Conservation (phyloP, 2,113 vertebrate genomes). For the Elgaria multicarinata region DNA sequence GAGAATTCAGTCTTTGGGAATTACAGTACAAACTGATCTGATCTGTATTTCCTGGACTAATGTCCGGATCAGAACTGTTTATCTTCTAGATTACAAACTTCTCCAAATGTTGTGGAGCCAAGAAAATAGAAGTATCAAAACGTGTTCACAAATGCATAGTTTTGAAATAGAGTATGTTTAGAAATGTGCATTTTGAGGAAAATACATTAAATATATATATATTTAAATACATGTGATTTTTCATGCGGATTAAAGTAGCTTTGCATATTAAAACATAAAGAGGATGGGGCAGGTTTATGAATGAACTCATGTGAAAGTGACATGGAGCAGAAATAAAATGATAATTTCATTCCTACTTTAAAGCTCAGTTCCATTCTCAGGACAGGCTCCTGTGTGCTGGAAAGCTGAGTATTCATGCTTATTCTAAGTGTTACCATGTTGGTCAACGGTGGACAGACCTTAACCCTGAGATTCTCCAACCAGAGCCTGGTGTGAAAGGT, state of each 20-base stretch:
- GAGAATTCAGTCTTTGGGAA: neutral
- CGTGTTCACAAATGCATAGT: neutral
- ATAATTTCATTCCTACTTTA: neutral
- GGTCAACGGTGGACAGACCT: neutral
- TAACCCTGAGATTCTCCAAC: no score
- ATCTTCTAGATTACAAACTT: neutral
- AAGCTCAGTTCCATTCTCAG: neutral
- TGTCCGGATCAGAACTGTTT: neutral
- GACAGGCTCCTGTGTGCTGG: no score
- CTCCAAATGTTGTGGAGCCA: neutral
- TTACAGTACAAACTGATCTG: neutral
- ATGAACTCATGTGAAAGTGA: no score
- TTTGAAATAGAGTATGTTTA: neutral
- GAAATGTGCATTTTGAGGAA: neutral
- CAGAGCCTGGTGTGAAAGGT: no score
- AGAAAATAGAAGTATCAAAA: neutral
- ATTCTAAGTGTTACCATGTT: neutral
- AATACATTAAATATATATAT: no score
- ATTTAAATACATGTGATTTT: no score
- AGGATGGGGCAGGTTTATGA: no score
- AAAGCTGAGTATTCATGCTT: neutral
- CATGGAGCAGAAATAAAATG: no score
- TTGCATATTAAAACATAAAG: no score
- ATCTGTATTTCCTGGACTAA: neutral
- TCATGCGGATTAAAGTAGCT: no score